Conservation (phyloP, 2,888 invertebrate species). For the Dicyrtomina minuta region DNA sequence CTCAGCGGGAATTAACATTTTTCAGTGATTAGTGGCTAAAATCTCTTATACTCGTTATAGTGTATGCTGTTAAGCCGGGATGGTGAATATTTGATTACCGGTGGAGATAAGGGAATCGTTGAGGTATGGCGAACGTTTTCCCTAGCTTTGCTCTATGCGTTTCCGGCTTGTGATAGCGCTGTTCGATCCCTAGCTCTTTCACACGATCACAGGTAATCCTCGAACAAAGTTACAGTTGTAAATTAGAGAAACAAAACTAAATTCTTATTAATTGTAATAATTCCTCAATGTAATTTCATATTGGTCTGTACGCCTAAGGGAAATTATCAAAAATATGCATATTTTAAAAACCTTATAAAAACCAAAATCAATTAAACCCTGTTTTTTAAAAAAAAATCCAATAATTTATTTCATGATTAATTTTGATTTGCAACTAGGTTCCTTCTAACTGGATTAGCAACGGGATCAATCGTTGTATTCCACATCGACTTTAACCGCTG, state of each 20-base stretch:
- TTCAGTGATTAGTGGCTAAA: too few relatives aligned
- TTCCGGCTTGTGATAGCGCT: constrained; percentile 94
- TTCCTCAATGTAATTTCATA: too few relatives aligned
- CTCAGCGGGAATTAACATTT: not conserved
- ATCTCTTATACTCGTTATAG: constrained; percentile 59
- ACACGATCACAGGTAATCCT: constrained; percentile 90
- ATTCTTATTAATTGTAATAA: not conserved
- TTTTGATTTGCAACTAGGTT: constrained; percentile 70
- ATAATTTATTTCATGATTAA: not conserved
- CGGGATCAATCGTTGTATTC: constrained; percentile 97
- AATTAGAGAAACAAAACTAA: not conserved
- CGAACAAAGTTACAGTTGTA: not conserved
- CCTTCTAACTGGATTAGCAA: constrained; percentile 91
- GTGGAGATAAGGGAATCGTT: constrained; percentile 94
- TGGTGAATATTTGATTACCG: constrained; percentile 98
- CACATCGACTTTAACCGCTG: constrained; percentile 99
- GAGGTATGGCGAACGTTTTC: constrained; percentile 99
- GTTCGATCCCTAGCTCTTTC: constrained; percentile 91
- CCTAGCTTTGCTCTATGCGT: constrained; percentile 93
- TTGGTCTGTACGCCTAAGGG: too few relatives aligned
- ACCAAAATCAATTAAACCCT: not conserved
- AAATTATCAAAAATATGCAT: not conserved
- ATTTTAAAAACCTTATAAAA: not conserved
- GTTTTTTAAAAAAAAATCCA: not conserved
- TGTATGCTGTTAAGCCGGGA: constrained; percentile 91